These are phyloP conservation scores for Nansenia antarctica DNA, from an alignment of 2,113 vertebrate species.

Conservation along the genomic window DNA sequence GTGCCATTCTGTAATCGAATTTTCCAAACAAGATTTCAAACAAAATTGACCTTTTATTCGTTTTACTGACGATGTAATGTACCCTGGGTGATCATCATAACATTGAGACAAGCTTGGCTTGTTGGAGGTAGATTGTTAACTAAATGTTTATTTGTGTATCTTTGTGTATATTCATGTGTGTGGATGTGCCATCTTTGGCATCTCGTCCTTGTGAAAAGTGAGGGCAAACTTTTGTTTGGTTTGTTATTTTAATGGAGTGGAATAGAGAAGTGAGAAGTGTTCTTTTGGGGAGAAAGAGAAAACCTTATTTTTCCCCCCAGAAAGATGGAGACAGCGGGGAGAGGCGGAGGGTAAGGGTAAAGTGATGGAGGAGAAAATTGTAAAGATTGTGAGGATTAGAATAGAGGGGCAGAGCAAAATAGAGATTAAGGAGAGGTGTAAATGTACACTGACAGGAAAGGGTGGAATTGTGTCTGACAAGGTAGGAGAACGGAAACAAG, in stretches of 20 bases:
- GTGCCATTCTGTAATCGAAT: constrained; percentile 8
- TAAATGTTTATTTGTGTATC: background rate
- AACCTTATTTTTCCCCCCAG: background rate
- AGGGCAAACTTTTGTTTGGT: constrained; percentile 37
- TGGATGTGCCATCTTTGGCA: background rate
- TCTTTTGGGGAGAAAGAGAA: background rate
- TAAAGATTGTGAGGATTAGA: background rate
- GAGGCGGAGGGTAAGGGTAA: background rate
- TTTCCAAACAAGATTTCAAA: constrained; percentile 8
- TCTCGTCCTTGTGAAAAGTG: constrained; percentile 14
- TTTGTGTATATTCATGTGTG: background rate
- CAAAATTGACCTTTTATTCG: background rate
- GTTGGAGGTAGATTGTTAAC: too few species aligned
- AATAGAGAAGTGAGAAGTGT: constrained; percentile 11
- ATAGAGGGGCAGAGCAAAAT: background rate
- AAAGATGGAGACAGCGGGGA: background rate
- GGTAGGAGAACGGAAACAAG: background rate
- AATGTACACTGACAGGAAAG: background rate
- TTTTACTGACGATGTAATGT: constrained; percentile 1
- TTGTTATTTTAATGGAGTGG: constrained; percentile 18
- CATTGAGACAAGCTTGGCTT: background rate
- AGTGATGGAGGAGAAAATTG: background rate
- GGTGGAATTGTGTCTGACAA: background rate
- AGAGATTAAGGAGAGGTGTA: background rate
- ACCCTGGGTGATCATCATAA: background rate